phyloP scores from a whole-genome alignment of 1,140 invertebrate species.

The Adelges cooleyi region DNA sequence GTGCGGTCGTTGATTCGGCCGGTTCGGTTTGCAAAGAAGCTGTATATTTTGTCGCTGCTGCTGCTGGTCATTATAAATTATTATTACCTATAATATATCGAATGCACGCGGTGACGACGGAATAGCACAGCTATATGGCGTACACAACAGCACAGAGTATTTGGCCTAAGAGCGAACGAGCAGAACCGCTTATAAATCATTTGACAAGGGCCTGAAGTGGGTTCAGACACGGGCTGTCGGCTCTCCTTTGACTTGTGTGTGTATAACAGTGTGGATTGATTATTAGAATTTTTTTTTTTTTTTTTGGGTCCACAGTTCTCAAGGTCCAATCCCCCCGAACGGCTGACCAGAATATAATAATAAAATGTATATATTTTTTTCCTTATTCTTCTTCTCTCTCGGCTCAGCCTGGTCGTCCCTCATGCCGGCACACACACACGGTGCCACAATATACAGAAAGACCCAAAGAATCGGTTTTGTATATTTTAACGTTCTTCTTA shows the following conservation, averaged over 20 bases:
- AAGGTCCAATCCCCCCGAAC: background rate
- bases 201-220: background rate
- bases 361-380: too few species aligned
- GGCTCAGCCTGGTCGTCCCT: background rate
- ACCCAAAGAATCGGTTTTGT: background rate
- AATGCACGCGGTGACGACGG: too few species aligned
- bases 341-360: constrained; percentile 15
- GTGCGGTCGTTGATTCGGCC: too few species aligned
- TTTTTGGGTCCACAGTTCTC: constrained; percentile 5
- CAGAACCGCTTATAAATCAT: constrained; percentile 6
- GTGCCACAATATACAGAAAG: too few species aligned
- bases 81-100: too few species aligned
- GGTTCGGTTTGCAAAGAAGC: too few species aligned
- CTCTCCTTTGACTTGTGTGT: constrained; percentile 12
- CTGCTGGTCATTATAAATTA: too few species aligned
- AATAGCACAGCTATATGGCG: too few species aligned
- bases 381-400: background rate
- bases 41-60: too few species aligned
- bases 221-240: constrained; percentile 7
- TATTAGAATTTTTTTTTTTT: too few species aligned
- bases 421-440: background rate
- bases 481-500: background rate
- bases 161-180: background rate
- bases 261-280: constrained; percentile 6
- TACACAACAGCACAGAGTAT: background rate